Conservation (phyloP, 1,140 invertebrate genomes). For the Aporrectodea caliginosa region DNA sequence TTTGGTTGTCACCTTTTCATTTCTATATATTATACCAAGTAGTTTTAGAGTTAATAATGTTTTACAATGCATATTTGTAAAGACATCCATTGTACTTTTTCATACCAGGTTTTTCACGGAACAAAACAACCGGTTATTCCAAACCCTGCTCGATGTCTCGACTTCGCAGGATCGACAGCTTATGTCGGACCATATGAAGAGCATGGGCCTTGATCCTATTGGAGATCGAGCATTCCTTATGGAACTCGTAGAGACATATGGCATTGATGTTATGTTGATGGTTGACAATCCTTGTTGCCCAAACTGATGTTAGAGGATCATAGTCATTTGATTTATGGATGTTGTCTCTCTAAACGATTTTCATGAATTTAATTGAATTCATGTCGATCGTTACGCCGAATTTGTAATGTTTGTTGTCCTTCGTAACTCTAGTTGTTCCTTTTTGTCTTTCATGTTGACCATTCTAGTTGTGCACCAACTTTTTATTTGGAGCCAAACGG, state of each 20-base stretch:
- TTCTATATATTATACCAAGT: not conserved
- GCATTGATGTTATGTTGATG: slow-evolving; percentile 56
- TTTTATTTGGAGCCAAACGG: too few relatives aligned
- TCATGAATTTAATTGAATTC: too few relatives aligned
- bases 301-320: slow-evolving; percentile 18
- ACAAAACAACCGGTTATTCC: slow-evolving; percentile 53
- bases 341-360: too few relatives aligned
- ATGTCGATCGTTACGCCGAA: too few relatives aligned
- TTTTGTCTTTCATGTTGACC: too few relatives aligned
- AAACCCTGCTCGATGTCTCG: slow-evolving; percentile 53
- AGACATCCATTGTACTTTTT: slow-evolving; percentile 13
- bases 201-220: slow-evolving; percentile 54
- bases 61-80: slow-evolving; percentile 2
- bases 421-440: too few relatives aligned
- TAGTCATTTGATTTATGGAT: too few relatives aligned
- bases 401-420: too few relatives aligned
- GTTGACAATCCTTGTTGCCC: slow-evolving; percentile 57
- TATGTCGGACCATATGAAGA: slow-evolving; percentile 55
- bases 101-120: slow-evolving; percentile 54
- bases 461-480: too few relatives aligned
- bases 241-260: slow-evolving; percentile 56
- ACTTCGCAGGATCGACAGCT: slow-evolving; percentile 51
- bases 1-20: too few relatives aligned
- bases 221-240: slow-evolving; percentile 55
- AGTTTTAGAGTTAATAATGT: not conserved